Percentiles rank a stretch among this genome's conserved stretches.
These are phyloP conservation scores for Phymorhynchus buccinoides DNA, from an alignment of 1,140 invertebrate species.

Conservation along the genomic window DNA sequence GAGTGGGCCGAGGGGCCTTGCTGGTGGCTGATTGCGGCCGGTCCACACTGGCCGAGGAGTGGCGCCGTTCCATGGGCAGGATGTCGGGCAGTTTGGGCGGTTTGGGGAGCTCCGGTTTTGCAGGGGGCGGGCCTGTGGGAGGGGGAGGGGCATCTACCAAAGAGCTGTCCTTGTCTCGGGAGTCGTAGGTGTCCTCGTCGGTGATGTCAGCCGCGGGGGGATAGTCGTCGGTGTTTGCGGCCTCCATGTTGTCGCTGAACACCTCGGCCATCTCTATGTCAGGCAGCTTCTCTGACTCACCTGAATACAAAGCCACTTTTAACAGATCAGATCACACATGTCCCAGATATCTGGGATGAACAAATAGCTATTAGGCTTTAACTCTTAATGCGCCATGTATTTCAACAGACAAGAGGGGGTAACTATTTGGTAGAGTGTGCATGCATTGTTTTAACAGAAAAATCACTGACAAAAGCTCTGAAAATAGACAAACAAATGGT, in stretches of 20 bases:
- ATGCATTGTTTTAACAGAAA: too few relatives aligned
- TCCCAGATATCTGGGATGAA: too few relatives aligned
- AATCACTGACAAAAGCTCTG: too few relatives aligned
- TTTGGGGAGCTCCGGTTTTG: slow-evolving; percentile 3
- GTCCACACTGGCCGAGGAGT: not conserved
- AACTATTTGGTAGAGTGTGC: too few relatives aligned
- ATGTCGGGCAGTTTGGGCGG: not conserved
- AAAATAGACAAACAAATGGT: too few relatives aligned
- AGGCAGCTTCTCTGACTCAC: not conserved
- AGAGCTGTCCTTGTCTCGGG: slow-evolving; percentile 19
- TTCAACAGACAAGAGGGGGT: too few relatives aligned
- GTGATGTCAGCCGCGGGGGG: not conserved
- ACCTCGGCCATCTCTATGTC: slow-evolving; percentile 29
- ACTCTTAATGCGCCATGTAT: too few relatives aligned
- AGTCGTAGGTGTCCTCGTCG: not conserved
- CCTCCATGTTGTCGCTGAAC: slow-evolving; percentile 20
- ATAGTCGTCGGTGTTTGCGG: not conserved
- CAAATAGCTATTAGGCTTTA: too few relatives aligned
- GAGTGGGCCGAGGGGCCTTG: not conserved
- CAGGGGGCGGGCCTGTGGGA: not conserved
- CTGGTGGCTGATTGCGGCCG: slow-evolving; percentile 21
- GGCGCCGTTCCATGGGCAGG: slow-evolving; percentile 25
- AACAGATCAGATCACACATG: too few relatives aligned
- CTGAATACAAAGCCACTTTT: not conserved
- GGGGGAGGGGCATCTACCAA: not conserved